phyloP scores from a whole-genome alignment of 2,113 vertebrate genomes.

The Pardalotus punctatus region DNA sequence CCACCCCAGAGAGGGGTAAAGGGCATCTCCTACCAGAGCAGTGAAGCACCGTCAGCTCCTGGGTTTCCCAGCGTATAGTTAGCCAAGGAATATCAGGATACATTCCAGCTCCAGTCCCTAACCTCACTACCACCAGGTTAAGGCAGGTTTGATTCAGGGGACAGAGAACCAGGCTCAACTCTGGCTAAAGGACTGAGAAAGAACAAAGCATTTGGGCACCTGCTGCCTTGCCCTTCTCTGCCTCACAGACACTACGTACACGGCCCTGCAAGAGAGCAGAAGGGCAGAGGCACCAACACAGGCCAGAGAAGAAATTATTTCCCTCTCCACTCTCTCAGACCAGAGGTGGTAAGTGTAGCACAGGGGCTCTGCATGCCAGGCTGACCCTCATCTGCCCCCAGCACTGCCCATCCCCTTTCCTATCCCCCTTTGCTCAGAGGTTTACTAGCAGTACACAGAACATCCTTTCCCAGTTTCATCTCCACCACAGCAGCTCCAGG shows the following conservation, averaged over 20 bases:
- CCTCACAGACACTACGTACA: not conserved
- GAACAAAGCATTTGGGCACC: not conserved
- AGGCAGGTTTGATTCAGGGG: not conserved
- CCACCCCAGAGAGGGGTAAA: not conserved
- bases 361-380: not conserved
- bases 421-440: not conserved
- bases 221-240: not conserved
- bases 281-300: not conserved
- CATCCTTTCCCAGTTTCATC: not conserved
- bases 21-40: not conserved
- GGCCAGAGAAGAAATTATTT: not conserved
- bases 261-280: not conserved
- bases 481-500: not conserved
- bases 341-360: not conserved
- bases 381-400: not conserved
- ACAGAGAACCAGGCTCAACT: not conserved
- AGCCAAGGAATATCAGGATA: not conserved
- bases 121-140: not conserved
- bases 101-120: not conserved
- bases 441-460: not conserved
- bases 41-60: not conserved
- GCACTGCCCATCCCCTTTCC: not conserved
- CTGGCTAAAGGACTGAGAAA: not conserved
- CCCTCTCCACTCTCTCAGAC: not conserved
- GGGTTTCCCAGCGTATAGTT: fast-evolving